Percentiles rank a stretch among this genome's conserved stretches.
Evolutionary conservation across 2,888 invertebrate species (phyloP).

Genomic region (Formica aserva): DNA sequence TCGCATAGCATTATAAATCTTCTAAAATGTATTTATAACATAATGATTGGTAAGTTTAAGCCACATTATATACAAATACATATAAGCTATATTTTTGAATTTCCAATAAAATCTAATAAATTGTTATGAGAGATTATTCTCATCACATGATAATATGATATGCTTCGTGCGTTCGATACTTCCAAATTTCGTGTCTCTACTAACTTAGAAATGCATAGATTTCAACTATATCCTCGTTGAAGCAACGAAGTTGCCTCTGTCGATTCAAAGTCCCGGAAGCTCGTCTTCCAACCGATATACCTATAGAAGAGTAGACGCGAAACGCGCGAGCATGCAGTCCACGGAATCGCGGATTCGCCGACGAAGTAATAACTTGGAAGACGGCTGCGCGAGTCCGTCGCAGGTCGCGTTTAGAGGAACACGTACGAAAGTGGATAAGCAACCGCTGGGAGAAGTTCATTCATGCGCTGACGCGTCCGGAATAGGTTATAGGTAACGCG

Average conservation of each 20-base stretch:
- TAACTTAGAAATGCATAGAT: slow-evolving; percentile 33
- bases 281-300: slow-evolving; percentile 34
- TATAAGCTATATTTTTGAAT: background rate
- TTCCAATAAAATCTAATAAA: background rate
- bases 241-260: slow-evolving; percentile 66
- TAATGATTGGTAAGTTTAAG: background rate
- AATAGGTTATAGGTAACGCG: slow-evolving; percentile 82
- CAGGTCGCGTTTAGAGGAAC: slow-evolving; percentile 80
- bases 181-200: slow-evolving; percentile 17
- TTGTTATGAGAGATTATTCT: slow-evolving; percentile 9
- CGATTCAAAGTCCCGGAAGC: slow-evolving; percentile 47
- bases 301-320: slow-evolving; percentile 52
- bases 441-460: slow-evolving; percentile 82
- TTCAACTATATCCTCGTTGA: slow-evolving; percentile 37
- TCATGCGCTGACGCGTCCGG: slow-evolving; percentile 83
- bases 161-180: slow-evolving; percentile 21
- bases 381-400: slow-evolving; percentile 69
- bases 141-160: slow-evolving; percentile 22
- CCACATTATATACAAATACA: background rate
- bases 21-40: background rate
- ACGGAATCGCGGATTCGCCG: slow-evolving; percentile 70
- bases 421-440: slow-evolving; percentile 85
- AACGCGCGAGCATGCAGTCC: slow-evolving; percentile 60
- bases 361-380: slow-evolving; percentile 74
- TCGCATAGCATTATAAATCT: background rate